Evolutionary conservation across 2,113 vertebrate species (phyloP).

Genomic region (Solea solea): DNA sequence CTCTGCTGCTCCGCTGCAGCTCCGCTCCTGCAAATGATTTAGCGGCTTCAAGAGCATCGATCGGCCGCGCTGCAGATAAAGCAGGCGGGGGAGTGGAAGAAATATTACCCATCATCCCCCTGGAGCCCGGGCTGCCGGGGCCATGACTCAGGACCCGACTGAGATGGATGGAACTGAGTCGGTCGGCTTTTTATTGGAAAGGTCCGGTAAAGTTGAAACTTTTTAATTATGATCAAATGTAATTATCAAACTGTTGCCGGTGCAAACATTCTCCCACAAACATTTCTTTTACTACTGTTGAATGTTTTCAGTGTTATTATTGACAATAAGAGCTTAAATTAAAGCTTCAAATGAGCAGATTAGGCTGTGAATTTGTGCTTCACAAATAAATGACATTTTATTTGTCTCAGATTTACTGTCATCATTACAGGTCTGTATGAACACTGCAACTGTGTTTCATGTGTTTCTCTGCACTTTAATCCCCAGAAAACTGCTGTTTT

Average conservation of each 20-base stretch:
- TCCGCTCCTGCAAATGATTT: conserved; percentile 57
- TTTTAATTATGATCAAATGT: conserved; percentile 30
- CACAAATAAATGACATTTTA: no score
- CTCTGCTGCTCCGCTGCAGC: conserved; percentile 56
- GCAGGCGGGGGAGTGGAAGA: conserved; percentile 47
- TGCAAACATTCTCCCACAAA: neutral
- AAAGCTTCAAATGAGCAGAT: no score
- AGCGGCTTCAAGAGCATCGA: conserved; percentile 64
- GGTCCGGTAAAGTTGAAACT: conserved; percentile 11
- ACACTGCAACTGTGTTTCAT: no score
- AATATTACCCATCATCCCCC: conserved; percentile 66
- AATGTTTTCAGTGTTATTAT: no score
- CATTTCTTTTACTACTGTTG: no score
- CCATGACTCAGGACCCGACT: conserved; percentile 61
- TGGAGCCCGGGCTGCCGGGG: conserved; percentile 34
- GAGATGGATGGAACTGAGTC: conserved; percentile 43
- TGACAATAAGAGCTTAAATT: no score
- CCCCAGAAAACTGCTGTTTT: no score
- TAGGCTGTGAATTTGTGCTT: no score
- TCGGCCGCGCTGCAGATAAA: conserved; percentile 64
- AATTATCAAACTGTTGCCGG: neutral
- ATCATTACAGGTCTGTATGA: no score
- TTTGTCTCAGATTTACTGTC: no score
- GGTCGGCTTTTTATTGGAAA: conserved; percentile 10
- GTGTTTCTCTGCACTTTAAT: no score